A percentile compares a stretch with the other conserved stretches of the same genome.
These are phyloP conservation scores for Exocentrus adspersus DNA, from an alignment of 2,888 invertebrate genomes.

Conservation along the genomic window DNA sequence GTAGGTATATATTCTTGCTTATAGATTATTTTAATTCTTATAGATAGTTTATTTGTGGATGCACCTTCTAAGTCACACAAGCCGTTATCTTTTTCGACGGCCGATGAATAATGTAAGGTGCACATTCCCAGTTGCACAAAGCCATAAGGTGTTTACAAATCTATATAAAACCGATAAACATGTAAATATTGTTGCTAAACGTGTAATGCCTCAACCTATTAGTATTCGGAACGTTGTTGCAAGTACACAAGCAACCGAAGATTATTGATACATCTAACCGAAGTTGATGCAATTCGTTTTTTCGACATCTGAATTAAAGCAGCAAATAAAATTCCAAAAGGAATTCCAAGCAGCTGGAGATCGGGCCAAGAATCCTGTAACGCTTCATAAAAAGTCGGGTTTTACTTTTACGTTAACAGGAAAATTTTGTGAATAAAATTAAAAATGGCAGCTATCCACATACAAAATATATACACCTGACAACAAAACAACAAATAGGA, in stretches of 20 bases:
- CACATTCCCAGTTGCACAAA: slow-evolving; percentile 1
- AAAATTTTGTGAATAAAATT: no score
- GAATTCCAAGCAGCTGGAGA: no score
- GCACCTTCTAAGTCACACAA: background rate
- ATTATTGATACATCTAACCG: slow-evolving; percentile 3
- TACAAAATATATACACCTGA: no score
- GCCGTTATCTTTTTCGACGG: background rate
- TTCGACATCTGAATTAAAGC: background rate
- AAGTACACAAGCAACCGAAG: background rate
- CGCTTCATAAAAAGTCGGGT: no score
- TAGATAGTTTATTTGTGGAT: no score
- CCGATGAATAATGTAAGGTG: slow-evolving; percentile 5
- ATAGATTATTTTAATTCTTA: no score
- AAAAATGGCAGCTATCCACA: no score
- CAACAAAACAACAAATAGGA: background rate
- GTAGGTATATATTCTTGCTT: no score
- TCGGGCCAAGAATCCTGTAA: no score
- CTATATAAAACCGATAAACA: slow-evolving; percentile 8
- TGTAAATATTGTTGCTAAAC: slow-evolving; percentile 9
- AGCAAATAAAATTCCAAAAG: no score
- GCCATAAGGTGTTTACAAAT: slow-evolving; percentile 1
- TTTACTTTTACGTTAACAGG: no score
- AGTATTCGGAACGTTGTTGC: background rate
- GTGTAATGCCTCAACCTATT: background rate
- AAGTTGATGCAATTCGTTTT: background rate